Conservation (phyloP, 2,113 vertebrate genomes). For the Chitala chitala region DNA sequence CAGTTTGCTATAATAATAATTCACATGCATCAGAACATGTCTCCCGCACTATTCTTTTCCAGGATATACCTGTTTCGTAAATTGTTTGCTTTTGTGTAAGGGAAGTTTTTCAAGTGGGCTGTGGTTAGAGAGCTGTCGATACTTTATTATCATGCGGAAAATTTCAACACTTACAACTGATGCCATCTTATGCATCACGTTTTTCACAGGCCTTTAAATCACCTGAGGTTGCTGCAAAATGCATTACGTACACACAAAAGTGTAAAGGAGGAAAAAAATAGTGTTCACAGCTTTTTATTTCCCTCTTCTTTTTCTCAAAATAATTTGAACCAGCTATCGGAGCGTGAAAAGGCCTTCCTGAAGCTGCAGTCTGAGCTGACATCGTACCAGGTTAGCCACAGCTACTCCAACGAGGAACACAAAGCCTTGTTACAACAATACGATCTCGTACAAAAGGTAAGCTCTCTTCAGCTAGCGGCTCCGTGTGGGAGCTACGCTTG, state of each 20-base stretch:
- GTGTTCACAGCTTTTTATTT: not conserved
- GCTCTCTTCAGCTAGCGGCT: not conserved
- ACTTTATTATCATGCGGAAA: slow-evolving; percentile 8
- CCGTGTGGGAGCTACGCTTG: not conserved
- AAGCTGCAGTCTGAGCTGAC: slow-evolving; percentile 36
- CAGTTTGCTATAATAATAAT: slow-evolving; percentile 2
- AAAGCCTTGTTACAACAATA: slow-evolving; percentile 33
- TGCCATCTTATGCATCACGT: not conserved
- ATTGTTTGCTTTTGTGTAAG: slow-evolving; percentile 8
- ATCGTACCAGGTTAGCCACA: slow-evolving; percentile 36
- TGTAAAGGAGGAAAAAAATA: not conserved
- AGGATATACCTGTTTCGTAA: slow-evolving; percentile 4
- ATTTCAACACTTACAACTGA: not conserved
- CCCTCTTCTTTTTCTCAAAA: not conserved
- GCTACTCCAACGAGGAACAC: slow-evolving; percentile 49
- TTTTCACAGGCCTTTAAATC: not conserved
- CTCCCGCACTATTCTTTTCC: not conserved
- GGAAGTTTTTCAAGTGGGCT: not conserved
- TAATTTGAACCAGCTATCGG: slow-evolving; percentile 35
- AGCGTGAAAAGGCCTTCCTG: slow-evolving; percentile 33
- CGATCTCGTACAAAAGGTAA: slow-evolving; percentile 47
- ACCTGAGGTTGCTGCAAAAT: not conserved
- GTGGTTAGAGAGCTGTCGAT: too few relatives aligned
- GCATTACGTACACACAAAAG: not conserved
- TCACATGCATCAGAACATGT: not conserved